Base-by-base conservation (phyloP, 2,888 invertebrate genomes). In the Baronia brevicornis region DNA sequence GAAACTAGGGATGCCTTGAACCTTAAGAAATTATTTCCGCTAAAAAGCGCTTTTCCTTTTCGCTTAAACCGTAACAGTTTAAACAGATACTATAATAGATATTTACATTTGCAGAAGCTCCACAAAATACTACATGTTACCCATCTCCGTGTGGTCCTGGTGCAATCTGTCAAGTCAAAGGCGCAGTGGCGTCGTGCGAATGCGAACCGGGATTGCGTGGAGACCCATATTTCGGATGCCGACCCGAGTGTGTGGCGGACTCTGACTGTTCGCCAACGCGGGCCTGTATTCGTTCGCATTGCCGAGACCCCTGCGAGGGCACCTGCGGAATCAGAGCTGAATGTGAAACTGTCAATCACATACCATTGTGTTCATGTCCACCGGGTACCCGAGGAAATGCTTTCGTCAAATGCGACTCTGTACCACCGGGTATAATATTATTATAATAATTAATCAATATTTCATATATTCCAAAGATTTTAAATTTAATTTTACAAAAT, bases 171-270 rank as follows among this genome's bases (percentile, higher is more conserved):
- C 88, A 89, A 35, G 86, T 90, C 1, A 84, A 89, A 37, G 92
- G 91, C 41, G 86, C 86, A 7, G 86, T 87, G 2, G 92, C 93
- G 0, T 86, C 88, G 29, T 95, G 95, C 56, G 86, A 88, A 32
- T 95, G 94, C 68, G 74, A 90, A 33, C 86, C 88, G 15, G 90
- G 90, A 36, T 89, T 91, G 48, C 88, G 88, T 42, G 93, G 93
- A 10, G 91, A 92, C 66, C 92, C 93, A 0, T 91, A 92, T 60
- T 88, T 90, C 41, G 88, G 88, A 22, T 92, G 92, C 56, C 86
- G 91, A 44, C 95, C 95, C 0, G 96, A 95, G 68, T 96, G 96
- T 66, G 84, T 95, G 2, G 90, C 92, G 31, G 95, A 95, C 59
- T 91, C 92, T n/a, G 95, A 96, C 51, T 96, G 96, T 69, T 87